phyloP scores from a whole-genome alignment of 2,113 vertebrate genomes.

The Scomber colias region DNA sequence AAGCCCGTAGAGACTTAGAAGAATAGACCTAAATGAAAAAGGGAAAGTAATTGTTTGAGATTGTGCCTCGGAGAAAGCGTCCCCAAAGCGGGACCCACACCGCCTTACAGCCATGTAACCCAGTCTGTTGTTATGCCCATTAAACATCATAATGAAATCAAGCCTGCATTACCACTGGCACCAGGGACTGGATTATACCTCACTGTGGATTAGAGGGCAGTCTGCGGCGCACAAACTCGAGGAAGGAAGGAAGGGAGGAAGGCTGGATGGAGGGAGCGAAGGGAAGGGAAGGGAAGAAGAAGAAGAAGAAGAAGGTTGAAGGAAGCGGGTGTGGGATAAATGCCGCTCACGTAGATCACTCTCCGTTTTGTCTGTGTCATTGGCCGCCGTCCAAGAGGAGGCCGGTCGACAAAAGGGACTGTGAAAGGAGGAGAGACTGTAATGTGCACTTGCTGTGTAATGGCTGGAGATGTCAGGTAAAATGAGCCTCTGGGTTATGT shows the following conservation, averaged over 20 bases:
- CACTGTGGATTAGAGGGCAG: constrained; percentile 58
- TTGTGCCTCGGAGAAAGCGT: constrained; percentile 35
- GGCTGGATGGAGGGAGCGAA: constrained; percentile 12
- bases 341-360: constrained; percentile 59
- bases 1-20: constrained; percentile 13
- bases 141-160: constrained; percentile 78
- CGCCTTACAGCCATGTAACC: constrained; percentile 47
- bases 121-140: constrained; percentile 67
- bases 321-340: constrained; percentile 50
- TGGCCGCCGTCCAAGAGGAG: constrained; percentile 67
- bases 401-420: constrained; percentile 65
- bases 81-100: constrained; percentile 41
- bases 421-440: constrained; percentile 38
- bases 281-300: neutral
- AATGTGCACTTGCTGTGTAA: constrained; percentile 53
- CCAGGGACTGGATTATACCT: constrained; percentile 68
- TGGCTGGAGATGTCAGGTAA: constrained; percentile 61
- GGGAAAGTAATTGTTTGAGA: constrained; percentile 38
- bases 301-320: constrained; percentile 36
- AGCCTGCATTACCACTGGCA: constrained; percentile 68
- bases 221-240: constrained; percentile 42
- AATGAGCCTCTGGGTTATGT: constrained; percentile 54
- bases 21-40: constrained; percentile 17
- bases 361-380: constrained; percentile 37
- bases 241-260: constrained; percentile 33